A percentile compares a stretch with the other conserved stretches of the same genome.
Evolutionary conservation across 2,888 invertebrate species (phyloP).

Genomic region (Gymnosoma rotundatum): DNA sequence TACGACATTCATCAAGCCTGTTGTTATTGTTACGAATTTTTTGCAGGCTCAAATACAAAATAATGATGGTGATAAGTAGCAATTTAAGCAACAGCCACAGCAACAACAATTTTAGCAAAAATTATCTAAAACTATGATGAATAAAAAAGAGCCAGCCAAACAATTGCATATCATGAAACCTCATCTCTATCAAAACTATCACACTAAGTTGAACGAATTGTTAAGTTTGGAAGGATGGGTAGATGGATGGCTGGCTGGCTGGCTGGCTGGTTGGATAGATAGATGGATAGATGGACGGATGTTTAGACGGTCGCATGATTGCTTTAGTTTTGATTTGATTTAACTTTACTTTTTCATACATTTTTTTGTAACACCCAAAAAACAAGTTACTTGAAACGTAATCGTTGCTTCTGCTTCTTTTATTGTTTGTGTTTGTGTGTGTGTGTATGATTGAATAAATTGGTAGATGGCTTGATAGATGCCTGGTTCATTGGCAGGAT

Average conservation of each 20-base stretch:
- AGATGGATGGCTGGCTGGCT: conserved; percentile 10
- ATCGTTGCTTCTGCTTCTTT: conserved; percentile 28
- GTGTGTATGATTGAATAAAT: conserved; percentile 66
- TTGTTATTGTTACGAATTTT: conserved; percentile 36
- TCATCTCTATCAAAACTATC: conserved; percentile 68
- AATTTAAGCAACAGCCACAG: conserved; percentile 53
- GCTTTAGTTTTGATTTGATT: conserved; percentile 58
- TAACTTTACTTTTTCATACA: conserved; percentile 21
- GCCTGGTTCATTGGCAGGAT: conserved; percentile 21
- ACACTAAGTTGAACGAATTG: conserved; percentile 61
- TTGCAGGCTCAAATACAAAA: conserved; percentile 60
- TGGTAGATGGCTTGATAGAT: conserved; percentile 61
- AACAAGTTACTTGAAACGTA: conserved; percentile 63
- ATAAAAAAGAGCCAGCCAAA: conserved; percentile 1
- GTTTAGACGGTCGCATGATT: conserved; percentile 28
- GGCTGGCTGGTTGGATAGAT: neutral
- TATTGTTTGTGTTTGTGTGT: neutral
- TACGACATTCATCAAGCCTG: conserved; percentile 55
- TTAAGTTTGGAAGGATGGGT: conserved; percentile 23
- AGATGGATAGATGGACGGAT: neutral
- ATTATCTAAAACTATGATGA: conserved; percentile 16
- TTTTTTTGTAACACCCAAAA: conserved; percentile 62
- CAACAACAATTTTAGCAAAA: conserved; percentile 24
- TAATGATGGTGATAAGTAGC: conserved; percentile 70
- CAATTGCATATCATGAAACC: conserved; percentile 70